Conservation (phyloP, 2,113 vertebrate species). For the Loxodonta africana region DNA sequence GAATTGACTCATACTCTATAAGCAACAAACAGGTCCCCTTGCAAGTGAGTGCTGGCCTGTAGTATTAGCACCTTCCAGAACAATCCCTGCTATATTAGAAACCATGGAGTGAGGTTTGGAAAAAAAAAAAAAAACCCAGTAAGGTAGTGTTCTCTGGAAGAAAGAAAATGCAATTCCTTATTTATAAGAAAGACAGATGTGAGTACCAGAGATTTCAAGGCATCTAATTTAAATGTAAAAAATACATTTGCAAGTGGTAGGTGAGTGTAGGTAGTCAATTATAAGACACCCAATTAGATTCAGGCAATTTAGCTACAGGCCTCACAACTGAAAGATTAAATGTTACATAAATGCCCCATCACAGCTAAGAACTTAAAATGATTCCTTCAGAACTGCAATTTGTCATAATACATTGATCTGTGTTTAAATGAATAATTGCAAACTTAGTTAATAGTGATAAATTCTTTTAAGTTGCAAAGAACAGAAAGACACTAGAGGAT, state of each 20-base stretch:
- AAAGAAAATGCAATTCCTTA: background rate
- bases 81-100: background rate
- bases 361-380: background rate
- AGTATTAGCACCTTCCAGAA: background rate
- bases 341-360: background rate
- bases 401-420: background rate
- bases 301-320: background rate
- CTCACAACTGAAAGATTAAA: background rate
- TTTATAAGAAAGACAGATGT: background rate
- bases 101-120: background rate
- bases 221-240: background rate
- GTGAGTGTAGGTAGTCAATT: background rate
- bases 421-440: background rate
- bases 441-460: background rate
- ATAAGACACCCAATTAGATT: slow-evolving; percentile 10
- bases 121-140: background rate
- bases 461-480: background rate
- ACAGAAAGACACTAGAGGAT: background rate
- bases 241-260: background rate
- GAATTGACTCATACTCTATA: background rate
- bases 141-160: background rate
- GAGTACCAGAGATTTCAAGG: background rate
- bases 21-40: background rate
- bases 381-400: background rate
- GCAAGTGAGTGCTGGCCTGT: background rate